phyloP scores from a whole-genome alignment of 2,113 vertebrate species.

The Charina bottae region DNA sequence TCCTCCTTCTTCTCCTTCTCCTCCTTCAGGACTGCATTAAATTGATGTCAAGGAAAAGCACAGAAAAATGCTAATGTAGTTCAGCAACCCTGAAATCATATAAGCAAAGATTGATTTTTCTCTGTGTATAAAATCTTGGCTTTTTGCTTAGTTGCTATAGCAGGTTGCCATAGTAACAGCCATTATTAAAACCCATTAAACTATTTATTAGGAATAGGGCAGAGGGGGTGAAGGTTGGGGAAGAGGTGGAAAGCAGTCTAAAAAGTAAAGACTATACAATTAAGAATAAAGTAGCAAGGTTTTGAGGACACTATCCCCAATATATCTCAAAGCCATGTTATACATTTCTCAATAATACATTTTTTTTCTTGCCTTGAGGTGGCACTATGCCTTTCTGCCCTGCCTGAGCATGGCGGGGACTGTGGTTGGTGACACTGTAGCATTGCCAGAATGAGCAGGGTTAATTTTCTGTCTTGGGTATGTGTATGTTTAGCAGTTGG shows the following conservation, averaged over 20 bases:
- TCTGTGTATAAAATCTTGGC: not conserved
- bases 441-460: too few species aligned
- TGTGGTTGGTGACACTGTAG: not conserved
- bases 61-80: not conserved
- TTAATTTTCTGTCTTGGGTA: too few species aligned
- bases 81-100: not conserved
- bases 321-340: not conserved
- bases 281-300: not conserved
- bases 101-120: not conserved
- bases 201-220: conserved; percentile 16
- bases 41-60: not conserved
- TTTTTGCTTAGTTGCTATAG: conserved; percentile 18
- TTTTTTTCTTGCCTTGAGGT: not conserved
- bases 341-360: not conserved
- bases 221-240: not conserved
- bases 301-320: not conserved
- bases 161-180: conserved; percentile 18
- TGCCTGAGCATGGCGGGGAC: not conserved
- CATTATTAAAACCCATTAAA: conserved; percentile 25
- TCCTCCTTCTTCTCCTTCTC: not conserved
- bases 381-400: not conserved
- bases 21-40: not conserved
- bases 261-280: not conserved
- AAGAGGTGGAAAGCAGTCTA: not conserved
- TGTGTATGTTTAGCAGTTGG: too few species aligned